Evolutionary conservation across 2,113 vertebrate species (phyloP).

Genomic region (Xiphorhynchus elegans): DNA sequence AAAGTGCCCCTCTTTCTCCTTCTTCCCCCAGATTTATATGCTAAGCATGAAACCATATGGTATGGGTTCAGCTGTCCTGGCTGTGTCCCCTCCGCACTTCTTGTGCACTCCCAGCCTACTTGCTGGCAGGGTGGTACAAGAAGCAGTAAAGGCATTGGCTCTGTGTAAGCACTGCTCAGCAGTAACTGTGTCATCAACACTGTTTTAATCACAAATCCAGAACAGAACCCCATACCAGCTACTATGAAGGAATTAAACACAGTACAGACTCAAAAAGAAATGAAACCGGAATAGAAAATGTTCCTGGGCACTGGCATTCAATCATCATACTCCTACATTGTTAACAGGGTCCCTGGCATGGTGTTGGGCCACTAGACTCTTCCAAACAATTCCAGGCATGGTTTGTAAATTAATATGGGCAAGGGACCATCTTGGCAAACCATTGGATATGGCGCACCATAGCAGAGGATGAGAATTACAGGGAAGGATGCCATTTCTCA

Average conservation of each 20-base stretch:
- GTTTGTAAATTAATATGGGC: background rate
- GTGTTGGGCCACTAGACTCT: background rate
- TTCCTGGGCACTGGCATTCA: background rate
- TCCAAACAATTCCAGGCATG: background rate
- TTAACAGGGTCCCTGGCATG: background rate
- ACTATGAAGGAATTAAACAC: background rate
- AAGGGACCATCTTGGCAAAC: background rate
- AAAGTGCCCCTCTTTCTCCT: background rate
- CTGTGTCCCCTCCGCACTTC: background rate
- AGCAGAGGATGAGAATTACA: background rate
- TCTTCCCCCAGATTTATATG: background rate
- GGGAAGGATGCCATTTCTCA: background rate
- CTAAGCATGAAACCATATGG: background rate
- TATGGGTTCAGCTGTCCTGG: rapidly evolving
- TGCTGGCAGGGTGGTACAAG: background rate
- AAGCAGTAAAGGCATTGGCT: background rate
- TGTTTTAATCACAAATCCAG: background rate
- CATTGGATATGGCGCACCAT: background rate
- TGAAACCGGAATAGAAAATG: background rate
- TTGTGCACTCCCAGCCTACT: background rate
- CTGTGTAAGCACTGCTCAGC: background rate
- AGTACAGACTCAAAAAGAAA: background rate
- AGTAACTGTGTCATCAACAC: background rate
- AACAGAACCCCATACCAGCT: background rate
- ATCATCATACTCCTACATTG: rapidly evolving